These are phyloP conservation scores for Corydoras maculifer DNA, from an alignment of 2,113 vertebrate species.

Conservation along the genomic window DNA sequence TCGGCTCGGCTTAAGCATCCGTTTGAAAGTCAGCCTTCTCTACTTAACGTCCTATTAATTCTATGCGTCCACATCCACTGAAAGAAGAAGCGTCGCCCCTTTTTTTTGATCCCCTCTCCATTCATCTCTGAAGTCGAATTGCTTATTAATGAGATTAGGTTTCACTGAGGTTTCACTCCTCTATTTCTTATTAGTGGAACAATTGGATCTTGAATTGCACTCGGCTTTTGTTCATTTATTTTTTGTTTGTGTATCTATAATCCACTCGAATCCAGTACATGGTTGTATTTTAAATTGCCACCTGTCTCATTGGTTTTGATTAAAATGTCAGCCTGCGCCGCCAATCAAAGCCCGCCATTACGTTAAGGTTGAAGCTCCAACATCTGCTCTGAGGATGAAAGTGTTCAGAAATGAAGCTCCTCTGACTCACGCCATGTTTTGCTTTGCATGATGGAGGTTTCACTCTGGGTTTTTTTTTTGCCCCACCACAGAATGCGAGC, in stretches of 20 bases:
- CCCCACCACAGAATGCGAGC: not conserved
- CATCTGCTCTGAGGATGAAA: slow-evolving; percentile 1
- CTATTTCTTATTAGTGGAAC: slow-evolving; percentile 43
- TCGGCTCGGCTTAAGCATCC: slow-evolving; percentile 21
- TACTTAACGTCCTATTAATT: slow-evolving; percentile 44
- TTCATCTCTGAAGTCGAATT: slow-evolving; percentile 35
- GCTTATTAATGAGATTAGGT: slow-evolving; percentile 43
- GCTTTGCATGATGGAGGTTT: slow-evolving; percentile 18
- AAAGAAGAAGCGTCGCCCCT: slow-evolving; percentile 27
- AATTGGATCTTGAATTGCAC: slow-evolving; percentile 39
- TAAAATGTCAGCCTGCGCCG: slow-evolving; percentile 7
- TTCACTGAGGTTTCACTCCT: slow-evolving; percentile 24
- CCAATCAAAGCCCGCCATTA: slow-evolving; percentile 4
- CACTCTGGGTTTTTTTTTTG: not conserved
- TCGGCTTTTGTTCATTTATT: slow-evolving; percentile 24
- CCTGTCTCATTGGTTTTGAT: not conserved
- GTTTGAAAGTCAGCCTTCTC: slow-evolving; percentile 40
- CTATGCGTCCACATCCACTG: slow-evolving; percentile 39
- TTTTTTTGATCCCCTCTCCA: slow-evolving; percentile 20
- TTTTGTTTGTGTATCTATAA: slow-evolving; percentile 14
- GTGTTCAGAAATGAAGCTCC: slow-evolving; percentile 24
- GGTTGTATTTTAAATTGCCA: slow-evolving; percentile 18
- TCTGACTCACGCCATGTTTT: slow-evolving; percentile 29
- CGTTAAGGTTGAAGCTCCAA: not conserved
- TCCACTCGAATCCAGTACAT: slow-evolving; percentile 18